Evolutionary conservation across 1,140 invertebrate genomes (phyloP).

Genomic region (Danaus plexippus): DNA sequence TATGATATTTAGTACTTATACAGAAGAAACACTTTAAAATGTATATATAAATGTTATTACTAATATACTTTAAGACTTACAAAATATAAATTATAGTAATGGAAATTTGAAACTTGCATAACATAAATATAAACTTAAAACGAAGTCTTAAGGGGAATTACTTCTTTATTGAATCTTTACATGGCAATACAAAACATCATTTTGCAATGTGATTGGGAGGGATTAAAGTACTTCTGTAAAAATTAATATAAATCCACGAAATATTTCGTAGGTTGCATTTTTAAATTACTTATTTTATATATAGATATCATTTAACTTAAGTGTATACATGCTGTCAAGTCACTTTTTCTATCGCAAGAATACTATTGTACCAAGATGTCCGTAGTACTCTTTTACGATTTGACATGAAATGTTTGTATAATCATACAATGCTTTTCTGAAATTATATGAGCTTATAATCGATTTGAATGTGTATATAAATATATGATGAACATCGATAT

Average conservation of each 20-base stretch:
- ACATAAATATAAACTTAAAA: too few species aligned
- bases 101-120: too few species aligned
- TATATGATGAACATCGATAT: slow-evolving; percentile 54
- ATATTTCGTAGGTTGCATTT: slow-evolving; percentile 44
- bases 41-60: too few species aligned
- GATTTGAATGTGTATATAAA: slow-evolving; percentile 62
- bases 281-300: slow-evolving; percentile 35
- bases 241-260: slow-evolving; percentile 44
- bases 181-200: slow-evolving; percentile 22
- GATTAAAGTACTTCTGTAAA: slow-evolving; percentile 42
- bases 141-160: too few species aligned
- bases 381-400: slow-evolving; percentile 64
- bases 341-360: slow-evolving; percentile 30
- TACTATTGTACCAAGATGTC: slow-evolving; percentile 64
- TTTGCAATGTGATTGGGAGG: slow-evolving; percentile 69
- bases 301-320: slow-evolving; percentile 33
- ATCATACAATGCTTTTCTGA: slow-evolving; percentile 42
- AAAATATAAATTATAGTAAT: too few species aligned
- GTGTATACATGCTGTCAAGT: slow-evolving; percentile 27
- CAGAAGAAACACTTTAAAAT: too few species aligned
- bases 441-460: slow-evolving; percentile 50
- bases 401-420: slow-evolving; percentile 64
- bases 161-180: too few species aligned
- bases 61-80: too few species aligned
- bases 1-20: too few species aligned